phyloP scores from a whole-genome alignment of 2,888 invertebrate genomes.

The Stictocephala bisonia region DNA sequence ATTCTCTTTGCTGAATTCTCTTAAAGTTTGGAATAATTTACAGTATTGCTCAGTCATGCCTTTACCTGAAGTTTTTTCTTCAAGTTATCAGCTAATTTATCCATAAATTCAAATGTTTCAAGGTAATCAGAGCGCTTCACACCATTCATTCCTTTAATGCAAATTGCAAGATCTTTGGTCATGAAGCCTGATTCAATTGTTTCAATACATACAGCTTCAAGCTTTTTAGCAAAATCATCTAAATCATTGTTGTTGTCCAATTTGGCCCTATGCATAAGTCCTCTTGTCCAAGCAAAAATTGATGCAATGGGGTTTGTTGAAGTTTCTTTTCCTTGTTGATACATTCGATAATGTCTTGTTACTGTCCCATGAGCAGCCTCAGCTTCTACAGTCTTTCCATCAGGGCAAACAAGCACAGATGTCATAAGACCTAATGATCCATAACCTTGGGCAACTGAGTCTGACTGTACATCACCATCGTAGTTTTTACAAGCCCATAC shows the following conservation, averaged over 20 bases:
- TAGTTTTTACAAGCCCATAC: slow-evolving; percentile 99
- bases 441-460: slow-evolving; percentile 97
- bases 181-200: slow-evolving; percentile 95
- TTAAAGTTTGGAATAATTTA: slow-evolving; percentile 17
- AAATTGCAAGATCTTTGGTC: slow-evolving; percentile 99
- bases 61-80: slow-evolving; percentile 69
- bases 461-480: slow-evolving; percentile 99
- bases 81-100: slow-evolving; percentile 93
- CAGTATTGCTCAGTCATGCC: not conserved
- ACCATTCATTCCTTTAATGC: slow-evolving; percentile 91
- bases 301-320: slow-evolving; percentile 99
- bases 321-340: slow-evolving; percentile 96
- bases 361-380: slow-evolving; percentile 99
- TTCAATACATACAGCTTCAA: slow-evolving; percentile 92
- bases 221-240: slow-evolving; percentile 81
- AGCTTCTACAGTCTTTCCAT: slow-evolving; percentile 97
- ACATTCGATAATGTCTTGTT: slow-evolving; percentile 88
- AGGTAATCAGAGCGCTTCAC: slow-evolving; percentile 84
- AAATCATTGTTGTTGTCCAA: slow-evolving; percentile 86
- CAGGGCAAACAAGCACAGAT: slow-evolving; percentile 95
- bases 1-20: no score
- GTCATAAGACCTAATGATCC: slow-evolving; percentile 99
- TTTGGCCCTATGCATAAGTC: slow-evolving; percentile 92
- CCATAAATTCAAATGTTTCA: slow-evolving; percentile 97
- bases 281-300: slow-evolving; percentile 98